Conservation (phyloP, 1,140 invertebrate genomes). For the Tigriopus japonicus region DNA sequence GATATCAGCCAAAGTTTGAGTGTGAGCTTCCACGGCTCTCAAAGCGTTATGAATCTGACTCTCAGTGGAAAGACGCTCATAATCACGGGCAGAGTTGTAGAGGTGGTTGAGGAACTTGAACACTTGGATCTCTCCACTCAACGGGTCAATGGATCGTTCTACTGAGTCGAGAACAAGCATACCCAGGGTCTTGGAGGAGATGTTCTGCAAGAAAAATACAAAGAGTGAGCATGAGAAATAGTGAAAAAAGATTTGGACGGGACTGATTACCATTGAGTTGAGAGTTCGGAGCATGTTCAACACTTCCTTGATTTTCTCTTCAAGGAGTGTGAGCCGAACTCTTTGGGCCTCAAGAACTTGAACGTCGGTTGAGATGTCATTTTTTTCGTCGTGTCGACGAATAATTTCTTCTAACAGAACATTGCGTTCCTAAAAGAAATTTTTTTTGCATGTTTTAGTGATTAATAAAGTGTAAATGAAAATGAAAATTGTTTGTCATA, state of each 20-base stretch:
- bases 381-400: too few species aligned
- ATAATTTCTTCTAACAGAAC: background rate
- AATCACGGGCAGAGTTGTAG: conserved; percentile 1
- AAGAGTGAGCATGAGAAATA: background rate
- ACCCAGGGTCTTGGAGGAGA: conserved; percentile 1
- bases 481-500: too few species aligned
- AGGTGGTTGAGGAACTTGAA: conserved; percentile 13
- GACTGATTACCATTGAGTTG: conserved; percentile 3
- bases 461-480: too few species aligned
- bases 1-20: conserved; percentile 22
- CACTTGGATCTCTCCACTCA: background rate
- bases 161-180: conserved; percentile 6
- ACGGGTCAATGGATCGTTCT: background rate
- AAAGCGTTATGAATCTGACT: conserved; percentile 5
- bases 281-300: conserved; percentile 5
- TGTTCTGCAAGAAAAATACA: background rate
- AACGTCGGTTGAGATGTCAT: background rate
- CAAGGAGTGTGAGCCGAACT: conserved; percentile 1
- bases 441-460: too few species aligned
- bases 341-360: conserved; percentile 1
- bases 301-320: conserved; percentile 11
- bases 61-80: conserved; percentile 6
- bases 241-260: background rate
- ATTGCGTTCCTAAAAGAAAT: background rate
- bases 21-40: conserved; percentile 1